Evolutionary conservation across 2,113 vertebrate species (phyloP).

Genomic region (Hypomesus transpacificus): DNA sequence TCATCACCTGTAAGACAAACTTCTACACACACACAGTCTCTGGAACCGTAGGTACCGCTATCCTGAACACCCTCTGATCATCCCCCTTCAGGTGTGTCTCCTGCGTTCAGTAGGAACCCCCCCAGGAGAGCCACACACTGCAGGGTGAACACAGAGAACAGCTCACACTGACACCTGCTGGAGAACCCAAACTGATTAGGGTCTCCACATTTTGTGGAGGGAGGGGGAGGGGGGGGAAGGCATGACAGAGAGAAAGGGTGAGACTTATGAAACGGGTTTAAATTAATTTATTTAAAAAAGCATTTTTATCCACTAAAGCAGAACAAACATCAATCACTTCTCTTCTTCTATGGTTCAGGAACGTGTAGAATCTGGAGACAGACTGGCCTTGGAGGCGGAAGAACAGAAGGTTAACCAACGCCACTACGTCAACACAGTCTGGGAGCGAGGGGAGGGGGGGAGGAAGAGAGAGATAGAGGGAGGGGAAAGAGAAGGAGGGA

Average conservation of each 20-base stretch:
- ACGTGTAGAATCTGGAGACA: constrained; percentile 66
- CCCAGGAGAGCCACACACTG: no score
- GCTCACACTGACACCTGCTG: no score
- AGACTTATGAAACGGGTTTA: constrained; percentile 51
- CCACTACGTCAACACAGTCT: constrained; percentile 64
- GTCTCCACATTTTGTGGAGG: no score
- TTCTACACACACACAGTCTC: no score
- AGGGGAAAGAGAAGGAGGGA: constrained; percentile 22
- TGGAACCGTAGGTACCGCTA: no score
- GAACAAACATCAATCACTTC: constrained; percentile 66
- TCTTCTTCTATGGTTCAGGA: constrained; percentile 59
- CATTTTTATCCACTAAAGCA: constrained; percentile 72
- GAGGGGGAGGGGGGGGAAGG: no score
- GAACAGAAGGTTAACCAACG: constrained; percentile 56
- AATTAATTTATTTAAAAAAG: constrained; percentile 78
- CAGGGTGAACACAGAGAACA: no score
- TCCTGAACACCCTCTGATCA: no score
- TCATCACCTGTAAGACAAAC: no score
- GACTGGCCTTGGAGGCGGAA: constrained; percentile 50
- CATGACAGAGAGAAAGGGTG: neutral
- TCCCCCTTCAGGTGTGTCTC: no score
- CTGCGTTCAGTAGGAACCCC: no score
- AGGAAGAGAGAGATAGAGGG: constrained; percentile 51
- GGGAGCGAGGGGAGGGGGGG: constrained; percentile 48
- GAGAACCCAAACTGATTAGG: no score